Evolutionary conservation across 2,113 vertebrate genomes (phyloP).

Genomic region (Trachemys scripta): DNA sequence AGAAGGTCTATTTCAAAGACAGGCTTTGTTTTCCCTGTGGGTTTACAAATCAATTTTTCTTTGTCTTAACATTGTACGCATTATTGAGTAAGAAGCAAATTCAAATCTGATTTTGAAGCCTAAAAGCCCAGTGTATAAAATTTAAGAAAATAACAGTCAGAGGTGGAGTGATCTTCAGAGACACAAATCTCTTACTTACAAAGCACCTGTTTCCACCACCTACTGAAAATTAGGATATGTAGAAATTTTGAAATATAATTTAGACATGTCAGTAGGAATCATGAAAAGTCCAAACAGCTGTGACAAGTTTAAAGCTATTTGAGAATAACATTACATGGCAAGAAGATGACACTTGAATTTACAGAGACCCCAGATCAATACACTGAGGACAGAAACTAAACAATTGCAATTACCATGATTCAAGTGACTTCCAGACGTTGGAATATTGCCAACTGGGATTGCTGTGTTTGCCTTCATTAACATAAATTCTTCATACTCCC

Average conservation of each 20-base stretch:
- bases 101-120: background rate
- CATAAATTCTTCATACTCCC: background rate
- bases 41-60: slow-evolving; percentile 38
- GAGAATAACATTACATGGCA: slow-evolving; percentile 13
- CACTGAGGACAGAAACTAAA: background rate
- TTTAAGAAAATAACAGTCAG: slow-evolving; percentile 18
- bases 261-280: slow-evolving; percentile 13
- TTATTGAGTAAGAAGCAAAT: slow-evolving; percentile 31
- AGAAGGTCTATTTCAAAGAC: background rate
- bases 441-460: background rate
- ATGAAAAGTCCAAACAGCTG: slow-evolving; percentile 12
- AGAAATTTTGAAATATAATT: slow-evolving; percentile 26
- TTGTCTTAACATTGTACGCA: background rate
- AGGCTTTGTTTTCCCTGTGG: background rate
- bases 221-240: slow-evolving; percentile 14
- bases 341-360: slow-evolving; percentile 25
- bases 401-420: background rate
- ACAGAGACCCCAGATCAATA: slow-evolving; percentile 9
- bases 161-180: background rate
- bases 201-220: background rate
- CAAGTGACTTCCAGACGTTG: slow-evolving; percentile 13
- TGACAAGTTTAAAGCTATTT: slow-evolving; percentile 12
- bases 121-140: slow-evolving; percentile 11
- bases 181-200: background rate
- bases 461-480: slow-evolving; percentile 22